Conservation (phyloP, 2,797 vertebrate species). For the Florisuga fusca region DNA sequence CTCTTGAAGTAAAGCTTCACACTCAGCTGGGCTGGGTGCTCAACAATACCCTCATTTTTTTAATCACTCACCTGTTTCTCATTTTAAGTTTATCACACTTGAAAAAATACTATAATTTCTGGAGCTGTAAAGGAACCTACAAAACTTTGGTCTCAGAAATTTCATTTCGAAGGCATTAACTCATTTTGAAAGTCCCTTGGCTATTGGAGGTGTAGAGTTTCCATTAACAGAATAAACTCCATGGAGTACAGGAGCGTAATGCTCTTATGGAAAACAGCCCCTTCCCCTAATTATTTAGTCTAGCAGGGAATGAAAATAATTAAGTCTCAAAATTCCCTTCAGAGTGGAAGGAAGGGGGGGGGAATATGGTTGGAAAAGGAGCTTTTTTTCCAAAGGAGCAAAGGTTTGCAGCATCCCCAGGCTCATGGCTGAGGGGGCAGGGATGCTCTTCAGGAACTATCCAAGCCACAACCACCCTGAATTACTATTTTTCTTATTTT, state of each 20-base stretch:
- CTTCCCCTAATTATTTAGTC: slow-evolving; percentile 75
- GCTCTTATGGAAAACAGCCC: slow-evolving; percentile 70
- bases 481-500: not conserved
- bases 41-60: slow-evolving; percentile 70
- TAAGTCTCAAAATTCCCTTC: slow-evolving; percentile 62
- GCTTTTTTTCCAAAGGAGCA: not conserved
- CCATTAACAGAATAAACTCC: slow-evolving; percentile 63
- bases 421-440: not conserved
- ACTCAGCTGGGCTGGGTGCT: slow-evolving; percentile 9
- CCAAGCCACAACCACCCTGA: not conserved
- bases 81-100: slow-evolving; percentile 73
- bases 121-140: slow-evolving; percentile 57
- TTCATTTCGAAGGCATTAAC: slow-evolving; percentile 76
- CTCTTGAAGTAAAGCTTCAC: slow-evolving; percentile 43
- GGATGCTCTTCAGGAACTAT: not conserved
- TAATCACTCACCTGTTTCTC: slow-evolving; percentile 74
- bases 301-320: slow-evolving; percentile 76
- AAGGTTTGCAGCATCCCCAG: not conserved
- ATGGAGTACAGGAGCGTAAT: slow-evolving; percentile 8
- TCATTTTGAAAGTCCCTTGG: slow-evolving; percentile 67
- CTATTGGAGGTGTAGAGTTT: slow-evolving; percentile 66
- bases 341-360: not conserved
- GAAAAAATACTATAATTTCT: slow-evolving; percentile 66
- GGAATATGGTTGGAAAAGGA: not conserved
- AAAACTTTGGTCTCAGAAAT: slow-evolving; percentile 62